Evolutionary conservation across 2,113 vertebrate genomes (phyloP).

Genomic region (Gasterosteus nipponicus): DNA sequence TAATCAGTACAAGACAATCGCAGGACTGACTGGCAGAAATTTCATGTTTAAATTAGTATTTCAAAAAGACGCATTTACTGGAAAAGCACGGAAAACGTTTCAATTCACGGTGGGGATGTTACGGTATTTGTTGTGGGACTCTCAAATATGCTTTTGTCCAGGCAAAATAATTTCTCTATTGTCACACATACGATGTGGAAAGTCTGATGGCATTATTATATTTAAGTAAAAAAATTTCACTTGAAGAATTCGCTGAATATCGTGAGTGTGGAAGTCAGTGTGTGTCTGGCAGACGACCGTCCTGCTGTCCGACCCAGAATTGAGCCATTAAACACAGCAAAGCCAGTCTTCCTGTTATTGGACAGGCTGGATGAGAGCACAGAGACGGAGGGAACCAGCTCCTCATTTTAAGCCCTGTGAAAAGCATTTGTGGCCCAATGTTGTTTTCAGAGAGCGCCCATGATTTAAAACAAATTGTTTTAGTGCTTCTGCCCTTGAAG

Average conservation of each 20-base stretch:
- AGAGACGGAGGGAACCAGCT: background rate
- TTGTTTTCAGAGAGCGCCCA: conserved; percentile 2
- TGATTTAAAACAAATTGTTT: conserved; percentile 1
- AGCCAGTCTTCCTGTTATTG: background rate
- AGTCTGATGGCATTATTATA: background rate
- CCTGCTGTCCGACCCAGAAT: background rate
- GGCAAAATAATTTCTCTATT: conserved; percentile 7
- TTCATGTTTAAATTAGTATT: conserved; percentile 17
- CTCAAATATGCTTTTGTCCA: background rate
- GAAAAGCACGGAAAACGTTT: conserved; percentile 14
- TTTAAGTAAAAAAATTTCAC: no score
- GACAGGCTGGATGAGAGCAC: background rate
- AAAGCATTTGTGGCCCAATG: background rate
- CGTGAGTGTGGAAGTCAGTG: background rate
- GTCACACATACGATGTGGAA: background rate
- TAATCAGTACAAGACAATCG: background rate
- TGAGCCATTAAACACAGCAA: background rate
- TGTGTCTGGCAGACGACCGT: background rate
- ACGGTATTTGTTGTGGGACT: background rate
- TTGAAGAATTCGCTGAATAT: no score
- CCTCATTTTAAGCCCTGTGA: background rate
- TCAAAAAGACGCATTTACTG: conserved; percentile 19
- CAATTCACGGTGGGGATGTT: background rate
- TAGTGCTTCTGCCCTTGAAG: conserved; percentile 1
- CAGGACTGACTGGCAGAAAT: conserved; percentile 16